Percentiles rank a stretch among this genome's conserved stretches.
Conservation (phyloP, 1,140 invertebrate species). For the Megalonaias nervosa region DNA sequence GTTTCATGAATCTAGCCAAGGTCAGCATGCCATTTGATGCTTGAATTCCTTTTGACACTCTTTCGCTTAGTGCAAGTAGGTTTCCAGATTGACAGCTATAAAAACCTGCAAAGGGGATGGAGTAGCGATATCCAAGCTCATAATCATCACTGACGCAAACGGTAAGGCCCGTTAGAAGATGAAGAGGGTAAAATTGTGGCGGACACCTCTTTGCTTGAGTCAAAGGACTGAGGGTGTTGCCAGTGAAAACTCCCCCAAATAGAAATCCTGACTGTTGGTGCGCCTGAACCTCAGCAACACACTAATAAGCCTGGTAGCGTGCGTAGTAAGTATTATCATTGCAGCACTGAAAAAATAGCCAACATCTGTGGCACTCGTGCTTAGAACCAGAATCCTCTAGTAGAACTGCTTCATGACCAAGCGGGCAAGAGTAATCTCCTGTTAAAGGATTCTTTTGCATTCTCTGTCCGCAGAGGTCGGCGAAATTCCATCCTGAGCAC, state of each 20-base stretch:
- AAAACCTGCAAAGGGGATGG: constrained; percentile 54
- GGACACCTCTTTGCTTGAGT: constrained; percentile 45
- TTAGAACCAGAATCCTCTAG: constrained; percentile 22
- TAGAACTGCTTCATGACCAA: constrained; percentile 33
- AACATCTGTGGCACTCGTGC: constrained; percentile 25
- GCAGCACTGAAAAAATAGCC: constrained; percentile 12
- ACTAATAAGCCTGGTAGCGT: constrained; percentile 25
- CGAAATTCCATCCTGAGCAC: constrained; percentile 29
- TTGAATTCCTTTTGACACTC: too few relatives aligned
- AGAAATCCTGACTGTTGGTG: constrained; percentile 34
- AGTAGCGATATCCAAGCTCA: constrained; percentile 38
- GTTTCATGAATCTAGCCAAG: constrained; percentile 12
- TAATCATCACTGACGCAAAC: constrained; percentile 55
- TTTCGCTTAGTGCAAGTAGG: constrained; percentile 35
- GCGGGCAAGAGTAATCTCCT: constrained; percentile 38
- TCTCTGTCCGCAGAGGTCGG: constrained; percentile 26
- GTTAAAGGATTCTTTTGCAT: constrained; percentile 46
- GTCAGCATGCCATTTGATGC: too few relatives aligned
- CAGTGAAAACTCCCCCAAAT: constrained; percentile 51
- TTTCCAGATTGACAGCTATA: constrained; percentile 53
- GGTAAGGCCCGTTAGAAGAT: constrained; percentile 23
- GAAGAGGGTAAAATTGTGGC: constrained; percentile 35
- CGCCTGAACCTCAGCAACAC: constrained; percentile 7
- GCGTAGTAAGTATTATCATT: constrained; percentile 1
- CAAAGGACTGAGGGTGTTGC: constrained; percentile 32